phyloP scores from a whole-genome alignment of 2,797 vertebrate genomes.

The Numenius phaeopus region DNA sequence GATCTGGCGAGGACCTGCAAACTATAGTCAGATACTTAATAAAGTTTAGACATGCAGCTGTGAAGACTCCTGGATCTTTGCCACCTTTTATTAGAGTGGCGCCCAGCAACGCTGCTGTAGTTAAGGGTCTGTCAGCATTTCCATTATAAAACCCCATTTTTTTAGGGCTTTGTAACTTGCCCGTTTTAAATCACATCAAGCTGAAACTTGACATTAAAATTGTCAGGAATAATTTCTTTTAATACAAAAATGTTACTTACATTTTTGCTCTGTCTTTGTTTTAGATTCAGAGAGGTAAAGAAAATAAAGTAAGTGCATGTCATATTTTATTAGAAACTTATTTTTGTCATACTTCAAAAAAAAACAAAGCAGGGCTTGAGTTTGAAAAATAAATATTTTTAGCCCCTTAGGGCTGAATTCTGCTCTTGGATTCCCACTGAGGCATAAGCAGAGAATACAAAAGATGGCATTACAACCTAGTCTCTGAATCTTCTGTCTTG shows the following conservation, averaged over 20 bases:
- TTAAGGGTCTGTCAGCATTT: slow-evolving; percentile 39
- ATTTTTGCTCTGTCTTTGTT: neutral
- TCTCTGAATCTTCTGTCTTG: neutral
- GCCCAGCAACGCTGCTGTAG: slow-evolving; percentile 70
- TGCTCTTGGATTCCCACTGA: neutral
- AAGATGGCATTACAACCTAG: neutral
- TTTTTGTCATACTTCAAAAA: neutral
- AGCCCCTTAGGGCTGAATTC: slow-evolving; percentile 13
- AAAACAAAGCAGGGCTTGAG: neutral
- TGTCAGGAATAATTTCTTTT: slow-evolving; percentile 44
- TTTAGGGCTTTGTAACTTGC: slow-evolving; percentile 53
- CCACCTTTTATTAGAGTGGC: slow-evolving; percentile 80
- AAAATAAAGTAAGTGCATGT: neutral
- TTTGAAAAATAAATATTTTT: slow-evolving; percentile 17
- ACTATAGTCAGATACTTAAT: slow-evolving; percentile 82
- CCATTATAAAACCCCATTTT: slow-evolving; percentile 46
- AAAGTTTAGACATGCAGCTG: slow-evolving; percentile 81
- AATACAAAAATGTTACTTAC: slow-evolving; percentile 15
- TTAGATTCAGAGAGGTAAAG: neutral
- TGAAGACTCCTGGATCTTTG: slow-evolving; percentile 75
- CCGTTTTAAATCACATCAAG: slow-evolving; percentile 68
- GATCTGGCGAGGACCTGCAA: slow-evolving; percentile 76
- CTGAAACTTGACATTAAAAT: slow-evolving; percentile 67
- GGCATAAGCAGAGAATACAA: neutral
- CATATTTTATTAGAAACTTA: neutral